Evolutionary conservation across 2,113 vertebrate species (phyloP).

Genomic region (Elachura formosa): DNA sequence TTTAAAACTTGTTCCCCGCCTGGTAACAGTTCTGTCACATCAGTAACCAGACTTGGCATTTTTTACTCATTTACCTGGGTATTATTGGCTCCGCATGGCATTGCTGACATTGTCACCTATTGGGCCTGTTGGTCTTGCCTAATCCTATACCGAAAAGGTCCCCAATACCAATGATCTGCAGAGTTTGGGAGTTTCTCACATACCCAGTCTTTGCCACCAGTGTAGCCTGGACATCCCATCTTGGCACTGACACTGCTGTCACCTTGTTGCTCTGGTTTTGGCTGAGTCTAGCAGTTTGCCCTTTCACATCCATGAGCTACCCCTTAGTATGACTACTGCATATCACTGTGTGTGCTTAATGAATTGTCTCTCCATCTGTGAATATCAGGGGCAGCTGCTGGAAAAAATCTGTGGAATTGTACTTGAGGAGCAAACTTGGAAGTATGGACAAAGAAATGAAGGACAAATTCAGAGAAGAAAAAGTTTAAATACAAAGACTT

Average conservation of each 20-base stretch:
- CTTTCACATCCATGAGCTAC: background rate
- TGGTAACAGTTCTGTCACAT: background rate
- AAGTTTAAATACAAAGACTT: background rate
- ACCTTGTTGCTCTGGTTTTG: background rate
- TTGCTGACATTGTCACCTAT: background rate
- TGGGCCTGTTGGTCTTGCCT: background rate
- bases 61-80: background rate
- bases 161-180: background rate
- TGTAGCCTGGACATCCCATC: background rate
- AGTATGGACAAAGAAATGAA: background rate
- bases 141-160: background rate
- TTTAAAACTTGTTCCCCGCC: fast-evolving
- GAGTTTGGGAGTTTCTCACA: background rate
- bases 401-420: background rate
- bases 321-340: background rate
- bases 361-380: background rate
- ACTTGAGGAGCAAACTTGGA: background rate
- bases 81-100: background rate
- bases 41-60: background rate
- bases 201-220: background rate
- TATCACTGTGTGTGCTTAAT: background rate
- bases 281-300: background rate
- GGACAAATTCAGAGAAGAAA: background rate
- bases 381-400: background rate
- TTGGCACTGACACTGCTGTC: background rate